A percentile compares a stretch with the other conserved stretches of the same genome.
Evolutionary conservation across 2,113 vertebrate genomes (phyloP).

Genomic region (Chionodraco myersi): DNA sequence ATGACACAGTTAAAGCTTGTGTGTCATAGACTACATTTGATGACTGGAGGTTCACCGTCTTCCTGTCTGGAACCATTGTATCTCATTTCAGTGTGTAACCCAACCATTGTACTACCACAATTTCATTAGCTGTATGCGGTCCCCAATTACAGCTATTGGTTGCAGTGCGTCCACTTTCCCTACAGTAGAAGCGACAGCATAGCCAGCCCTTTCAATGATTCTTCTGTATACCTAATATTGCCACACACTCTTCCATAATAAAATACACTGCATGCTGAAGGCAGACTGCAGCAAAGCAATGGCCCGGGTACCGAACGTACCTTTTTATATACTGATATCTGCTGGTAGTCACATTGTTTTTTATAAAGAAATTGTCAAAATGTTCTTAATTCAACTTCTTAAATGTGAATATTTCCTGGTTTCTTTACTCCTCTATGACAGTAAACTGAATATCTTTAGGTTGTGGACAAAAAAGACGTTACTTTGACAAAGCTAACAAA

Average conservation of each 20-base stretch:
- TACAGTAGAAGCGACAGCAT: neutral
- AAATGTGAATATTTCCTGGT: too few relatives aligned
- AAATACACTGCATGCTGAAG: constrained; percentile 5
- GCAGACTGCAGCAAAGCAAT: constrained; percentile 4
- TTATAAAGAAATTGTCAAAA: too few relatives aligned
- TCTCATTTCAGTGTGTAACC: constrained; percentile 67
- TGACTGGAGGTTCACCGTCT: constrained; percentile 11
- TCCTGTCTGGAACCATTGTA: constrained; percentile 30
- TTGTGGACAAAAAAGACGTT: too few relatives aligned
- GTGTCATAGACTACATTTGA: constrained; percentile 3
- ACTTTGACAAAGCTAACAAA: too few relatives aligned
- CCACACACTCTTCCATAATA: neutral
- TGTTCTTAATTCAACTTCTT: too few relatives aligned
- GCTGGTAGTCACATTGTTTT: neutral
- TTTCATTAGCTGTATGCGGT: constrained; percentile 47
- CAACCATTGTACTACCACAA: constrained; percentile 36
- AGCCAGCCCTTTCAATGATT: neutral
- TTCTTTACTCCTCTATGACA: too few relatives aligned
- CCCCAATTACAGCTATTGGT: constrained; percentile 27
- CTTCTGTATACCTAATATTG: neutral
- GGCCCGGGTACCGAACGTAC: constrained; percentile 8
- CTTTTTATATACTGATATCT: neutral
- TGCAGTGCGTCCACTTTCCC: constrained; percentile 20
- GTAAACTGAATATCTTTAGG: too few relatives aligned
- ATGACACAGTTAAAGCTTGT: neutral